phyloP scores from a whole-genome alignment of 2,113 vertebrate genomes.

The Peromyscus leucopus region DNA sequence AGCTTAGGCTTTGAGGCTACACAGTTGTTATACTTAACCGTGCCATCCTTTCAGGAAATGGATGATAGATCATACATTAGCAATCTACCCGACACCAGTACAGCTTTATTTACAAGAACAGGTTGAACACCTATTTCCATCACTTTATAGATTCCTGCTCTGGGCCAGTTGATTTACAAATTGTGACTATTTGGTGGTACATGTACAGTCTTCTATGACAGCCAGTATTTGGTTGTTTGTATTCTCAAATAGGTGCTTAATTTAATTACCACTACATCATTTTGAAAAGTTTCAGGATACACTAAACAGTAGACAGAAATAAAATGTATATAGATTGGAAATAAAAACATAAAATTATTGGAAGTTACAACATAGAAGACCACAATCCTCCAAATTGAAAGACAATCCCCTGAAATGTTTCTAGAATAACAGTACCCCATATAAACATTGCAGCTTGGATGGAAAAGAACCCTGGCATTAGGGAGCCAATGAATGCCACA shows the following conservation, averaged over 20 bases:
- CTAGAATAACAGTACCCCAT: not conserved
- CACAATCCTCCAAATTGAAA: not conserved
- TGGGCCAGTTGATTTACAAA: not conserved
- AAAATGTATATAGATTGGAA: not conserved
- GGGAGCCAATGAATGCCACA: too few relatives aligned
- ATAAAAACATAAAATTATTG: not conserved
- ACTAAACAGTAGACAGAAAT: not conserved
- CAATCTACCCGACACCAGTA: not conserved
- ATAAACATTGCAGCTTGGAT: too few relatives aligned
- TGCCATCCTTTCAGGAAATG: not conserved
- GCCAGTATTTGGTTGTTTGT: not conserved
- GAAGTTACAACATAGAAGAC: not conserved
- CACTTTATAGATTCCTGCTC: not conserved
- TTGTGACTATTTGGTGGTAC: not conserved
- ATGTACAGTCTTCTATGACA: not conserved
- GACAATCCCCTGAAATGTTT: not conserved
- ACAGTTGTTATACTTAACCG: not conserved
- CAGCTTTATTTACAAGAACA: not conserved
- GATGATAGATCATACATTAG: not conserved
- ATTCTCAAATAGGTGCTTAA: not conserved
- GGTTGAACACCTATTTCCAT: not conserved
- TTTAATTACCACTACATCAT: not conserved
- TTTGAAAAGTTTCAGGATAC: constrained; percentile 1
- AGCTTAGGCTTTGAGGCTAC: not conserved
- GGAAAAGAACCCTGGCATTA: too few relatives aligned